Percentiles rank a stretch among this genome's conserved stretches.
These are phyloP conservation scores for Exocentrus adspersus DNA, from an alignment of 2,888 invertebrate genomes.

Conservation along the genomic window DNA sequence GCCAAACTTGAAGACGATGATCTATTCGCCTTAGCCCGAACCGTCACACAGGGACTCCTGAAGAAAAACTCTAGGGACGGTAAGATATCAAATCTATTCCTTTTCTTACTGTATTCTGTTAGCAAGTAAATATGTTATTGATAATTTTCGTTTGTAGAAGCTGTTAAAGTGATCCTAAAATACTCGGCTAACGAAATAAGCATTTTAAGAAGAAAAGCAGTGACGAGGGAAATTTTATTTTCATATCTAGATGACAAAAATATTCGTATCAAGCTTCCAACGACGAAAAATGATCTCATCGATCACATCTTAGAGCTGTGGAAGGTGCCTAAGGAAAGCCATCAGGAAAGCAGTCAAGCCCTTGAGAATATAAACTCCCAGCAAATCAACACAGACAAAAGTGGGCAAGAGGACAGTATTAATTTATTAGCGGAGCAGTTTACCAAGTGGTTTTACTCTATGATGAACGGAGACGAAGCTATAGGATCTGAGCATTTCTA, in stretches of 20 bases:
- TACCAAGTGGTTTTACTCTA: slow-evolving; percentile 68
- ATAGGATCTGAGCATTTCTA: slow-evolving; percentile 68
- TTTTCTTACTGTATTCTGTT: background rate
- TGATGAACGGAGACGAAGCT: slow-evolving; percentile 60
- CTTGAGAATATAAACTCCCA: background rate
- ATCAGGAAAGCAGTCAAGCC: slow-evolving; percentile 5
- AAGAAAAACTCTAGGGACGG: slow-evolving; percentile 53
- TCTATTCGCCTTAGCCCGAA: slow-evolving; percentile 51
- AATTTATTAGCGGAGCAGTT: slow-evolving; percentile 67
- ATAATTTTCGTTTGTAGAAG: slow-evolving; percentile 65
- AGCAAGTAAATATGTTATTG: too few species aligned
- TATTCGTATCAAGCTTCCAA: slow-evolving; percentile 61
- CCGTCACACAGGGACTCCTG: slow-evolving; percentile 58
- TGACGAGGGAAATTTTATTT: slow-evolving; percentile 68
- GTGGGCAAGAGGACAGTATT: slow-evolving; percentile 48
- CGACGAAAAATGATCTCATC: slow-evolving; percentile 67
- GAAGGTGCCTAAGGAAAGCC: slow-evolving; percentile 49
- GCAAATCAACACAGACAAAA: slow-evolving; percentile 5
- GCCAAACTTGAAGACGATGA: slow-evolving; percentile 51
- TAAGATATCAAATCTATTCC: slow-evolving; percentile 31
- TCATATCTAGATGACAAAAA: slow-evolving; percentile 66
- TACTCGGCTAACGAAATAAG: slow-evolving; percentile 64
- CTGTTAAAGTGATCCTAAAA: slow-evolving; percentile 65
- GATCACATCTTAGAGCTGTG: slow-evolving; percentile 64
- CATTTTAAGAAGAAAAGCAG: slow-evolving; percentile 65